A percentile compares a stretch with the other conserved stretches of the same genome.
phyloP scores from a whole-genome alignment of 2,113 vertebrate genomes.

The Jaculus jaculus region DNA sequence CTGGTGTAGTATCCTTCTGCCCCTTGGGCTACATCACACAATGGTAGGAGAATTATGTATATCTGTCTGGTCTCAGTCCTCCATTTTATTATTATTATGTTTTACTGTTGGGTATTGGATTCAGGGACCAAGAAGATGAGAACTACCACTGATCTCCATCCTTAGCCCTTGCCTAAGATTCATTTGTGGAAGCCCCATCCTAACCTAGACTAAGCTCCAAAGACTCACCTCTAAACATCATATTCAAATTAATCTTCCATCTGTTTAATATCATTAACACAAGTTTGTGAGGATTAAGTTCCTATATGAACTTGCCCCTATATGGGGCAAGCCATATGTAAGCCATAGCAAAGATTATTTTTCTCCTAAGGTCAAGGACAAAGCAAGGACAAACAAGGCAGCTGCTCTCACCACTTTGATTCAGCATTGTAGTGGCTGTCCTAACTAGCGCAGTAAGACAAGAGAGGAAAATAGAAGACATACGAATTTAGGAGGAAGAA shows the following conservation, averaged over 20 bases:
- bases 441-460: background rate
- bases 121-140: background rate
- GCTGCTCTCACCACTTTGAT: background rate
- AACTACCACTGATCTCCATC: background rate
- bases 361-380: background rate
- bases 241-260: background rate
- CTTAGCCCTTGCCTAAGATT: background rate
- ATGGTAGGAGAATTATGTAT: background rate
- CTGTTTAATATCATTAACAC: background rate
- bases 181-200: background rate
- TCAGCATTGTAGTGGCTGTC: background rate
- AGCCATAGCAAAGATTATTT: background rate
- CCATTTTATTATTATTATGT: background rate
- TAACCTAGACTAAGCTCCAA: background rate
- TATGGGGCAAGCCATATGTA: background rate
- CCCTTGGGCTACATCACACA: background rate
- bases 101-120: background rate
- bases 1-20: background rate
- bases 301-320: no score
- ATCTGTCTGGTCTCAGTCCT: background rate
- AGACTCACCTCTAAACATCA: background rate
- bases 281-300: background rate
- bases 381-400: background rate
- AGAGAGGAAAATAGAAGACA: slow-evolving; percentile 12
- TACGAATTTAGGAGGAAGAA: background rate